phyloP scores from a whole-genome alignment of 2,113 vertebrate species.

The Sakesphorus luctuosus region DNA sequence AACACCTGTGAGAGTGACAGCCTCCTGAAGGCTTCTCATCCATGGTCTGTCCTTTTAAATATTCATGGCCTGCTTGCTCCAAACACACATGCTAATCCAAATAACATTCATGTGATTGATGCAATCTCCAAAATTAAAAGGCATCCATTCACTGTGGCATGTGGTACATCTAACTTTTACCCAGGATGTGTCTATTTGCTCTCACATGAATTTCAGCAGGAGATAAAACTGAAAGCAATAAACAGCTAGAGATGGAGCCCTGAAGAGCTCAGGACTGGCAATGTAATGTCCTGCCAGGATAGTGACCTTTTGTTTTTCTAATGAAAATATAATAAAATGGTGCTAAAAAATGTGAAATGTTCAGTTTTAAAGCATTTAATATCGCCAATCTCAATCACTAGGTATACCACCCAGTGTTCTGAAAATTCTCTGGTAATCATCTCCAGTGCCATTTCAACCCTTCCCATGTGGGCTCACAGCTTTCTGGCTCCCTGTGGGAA shows the following conservation, averaged over 20 bases:
- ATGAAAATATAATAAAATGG: slow-evolving; percentile 44
- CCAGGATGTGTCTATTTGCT: slow-evolving; percentile 17
- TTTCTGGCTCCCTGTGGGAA: not conserved
- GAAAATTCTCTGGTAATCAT: not conserved
- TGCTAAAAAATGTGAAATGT: not conserved
- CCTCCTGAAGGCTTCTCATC: not conserved
- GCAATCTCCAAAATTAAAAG: slow-evolving; percentile 59
- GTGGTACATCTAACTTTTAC: slow-evolving; percentile 22
- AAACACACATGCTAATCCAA: not conserved
- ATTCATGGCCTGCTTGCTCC: slow-evolving; percentile 26
- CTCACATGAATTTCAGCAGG: not conserved
- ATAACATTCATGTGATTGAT: slow-evolving; percentile 25
- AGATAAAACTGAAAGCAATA: slow-evolving; percentile 30
- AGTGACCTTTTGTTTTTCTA: slow-evolving; percentile 57
- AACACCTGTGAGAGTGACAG: not conserved
- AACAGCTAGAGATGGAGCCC: slow-evolving; percentile 20
- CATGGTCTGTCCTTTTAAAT: slow-evolving; percentile 15
- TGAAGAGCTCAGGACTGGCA: slow-evolving; percentile 18
- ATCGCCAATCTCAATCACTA: not conserved
- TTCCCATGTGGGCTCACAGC: not conserved
- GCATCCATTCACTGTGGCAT: not conserved
- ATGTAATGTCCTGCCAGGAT: slow-evolving; percentile 20
- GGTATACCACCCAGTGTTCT: not conserved
- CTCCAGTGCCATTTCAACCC: not conserved
- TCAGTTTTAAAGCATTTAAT: not conserved